Evolutionary conservation across 1,140 invertebrate genomes (phyloP).

Genomic region (Drosophila nigrodunni): DNA sequence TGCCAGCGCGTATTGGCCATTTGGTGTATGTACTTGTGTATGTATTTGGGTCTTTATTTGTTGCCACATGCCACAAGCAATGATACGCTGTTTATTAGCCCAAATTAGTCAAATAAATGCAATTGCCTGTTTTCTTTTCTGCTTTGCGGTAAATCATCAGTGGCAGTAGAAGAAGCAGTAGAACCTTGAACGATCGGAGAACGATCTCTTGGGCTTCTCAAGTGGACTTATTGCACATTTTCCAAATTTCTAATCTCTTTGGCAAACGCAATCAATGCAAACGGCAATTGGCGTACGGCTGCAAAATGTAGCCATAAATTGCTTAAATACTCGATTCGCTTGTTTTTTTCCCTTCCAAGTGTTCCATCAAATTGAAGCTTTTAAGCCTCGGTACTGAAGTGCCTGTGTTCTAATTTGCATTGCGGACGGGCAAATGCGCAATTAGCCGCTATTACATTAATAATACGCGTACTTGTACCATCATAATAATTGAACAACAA

Average conservation of each 20-base stretch:
- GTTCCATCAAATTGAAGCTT: constrained; percentile 80
- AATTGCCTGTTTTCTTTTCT: constrained; percentile 28
- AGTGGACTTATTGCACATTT: constrained; percentile 49
- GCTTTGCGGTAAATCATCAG: constrained; percentile 64
- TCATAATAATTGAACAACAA: constrained; percentile 61
- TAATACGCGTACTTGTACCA: constrained; percentile 76
- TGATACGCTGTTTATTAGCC: constrained; percentile 82
- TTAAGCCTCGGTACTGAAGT: constrained; percentile 74
- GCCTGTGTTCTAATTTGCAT: constrained; percentile 71
- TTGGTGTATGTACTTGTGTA: constrained; percentile 27
- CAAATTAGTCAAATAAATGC: constrained; percentile 75
- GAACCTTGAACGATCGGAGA: constrained; percentile 58
- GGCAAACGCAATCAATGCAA: too few relatives aligned
- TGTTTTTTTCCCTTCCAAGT: constrained; percentile 51
- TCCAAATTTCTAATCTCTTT: too few relatives aligned
- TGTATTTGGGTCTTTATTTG: constrained; percentile 53
- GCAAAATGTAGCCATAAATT: constrained; percentile 69
- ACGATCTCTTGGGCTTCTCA: constrained; percentile 39
- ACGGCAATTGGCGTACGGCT: constrained; percentile 56
- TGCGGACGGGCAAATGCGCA: constrained; percentile 63
- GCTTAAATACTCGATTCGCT: neutral
- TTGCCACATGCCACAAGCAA: constrained; percentile 64
- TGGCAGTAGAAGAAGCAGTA: neutral
- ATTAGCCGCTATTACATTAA: constrained; percentile 81
- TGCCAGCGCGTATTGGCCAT: neutral